phyloP scores from a whole-genome alignment of 37 sponge, comb jelly and placozoan genomes.

The Ephydatia muelleri region DNA sequence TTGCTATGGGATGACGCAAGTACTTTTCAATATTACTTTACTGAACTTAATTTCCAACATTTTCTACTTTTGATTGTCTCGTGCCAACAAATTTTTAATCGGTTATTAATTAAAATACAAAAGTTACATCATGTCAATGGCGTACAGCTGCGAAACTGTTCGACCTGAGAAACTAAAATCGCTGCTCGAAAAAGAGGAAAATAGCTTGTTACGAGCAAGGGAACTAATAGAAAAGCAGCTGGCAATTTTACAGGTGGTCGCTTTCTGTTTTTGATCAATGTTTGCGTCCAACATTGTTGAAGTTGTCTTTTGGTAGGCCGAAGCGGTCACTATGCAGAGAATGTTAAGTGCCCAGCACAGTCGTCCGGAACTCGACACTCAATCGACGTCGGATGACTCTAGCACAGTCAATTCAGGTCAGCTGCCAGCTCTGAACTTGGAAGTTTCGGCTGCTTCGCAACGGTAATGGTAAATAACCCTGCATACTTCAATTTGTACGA shows the following conservation, averaged over 20 bases:
- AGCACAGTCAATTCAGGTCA: not conserved
- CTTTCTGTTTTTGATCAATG: not conserved
- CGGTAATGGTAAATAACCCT: not conserved
- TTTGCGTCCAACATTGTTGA: too few species aligned
- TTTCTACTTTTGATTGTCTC: too few species aligned
- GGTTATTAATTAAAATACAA: too few species aligned
- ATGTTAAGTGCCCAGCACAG: slow-evolving; percentile 4
- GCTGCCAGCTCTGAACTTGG: slow-evolving; percentile 30
- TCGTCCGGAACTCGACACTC: not conserved
- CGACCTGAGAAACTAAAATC: slow-evolving; percentile 1
- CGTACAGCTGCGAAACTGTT: not conserved
- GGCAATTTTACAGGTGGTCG: slow-evolving; percentile 15
- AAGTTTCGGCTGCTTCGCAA: not conserved
- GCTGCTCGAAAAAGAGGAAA: slow-evolving; percentile 32
- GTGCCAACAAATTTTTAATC: too few species aligned
- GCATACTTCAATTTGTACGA: not conserved
- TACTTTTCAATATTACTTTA: too few species aligned
- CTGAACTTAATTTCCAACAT: too few species aligned
- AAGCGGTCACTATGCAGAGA: slow-evolving; percentile 29
- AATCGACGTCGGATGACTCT: not conserved
- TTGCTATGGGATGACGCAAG: too few species aligned
- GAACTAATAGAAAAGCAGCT: slow-evolving; percentile 12
- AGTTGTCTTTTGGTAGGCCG: slow-evolving; percentile 20
- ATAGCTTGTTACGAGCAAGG: not conserved
- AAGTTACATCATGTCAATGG: too few species aligned